Evolutionary conservation across 2,888 invertebrate species (phyloP).

Genomic region (Drosophila quinaria): DNA sequence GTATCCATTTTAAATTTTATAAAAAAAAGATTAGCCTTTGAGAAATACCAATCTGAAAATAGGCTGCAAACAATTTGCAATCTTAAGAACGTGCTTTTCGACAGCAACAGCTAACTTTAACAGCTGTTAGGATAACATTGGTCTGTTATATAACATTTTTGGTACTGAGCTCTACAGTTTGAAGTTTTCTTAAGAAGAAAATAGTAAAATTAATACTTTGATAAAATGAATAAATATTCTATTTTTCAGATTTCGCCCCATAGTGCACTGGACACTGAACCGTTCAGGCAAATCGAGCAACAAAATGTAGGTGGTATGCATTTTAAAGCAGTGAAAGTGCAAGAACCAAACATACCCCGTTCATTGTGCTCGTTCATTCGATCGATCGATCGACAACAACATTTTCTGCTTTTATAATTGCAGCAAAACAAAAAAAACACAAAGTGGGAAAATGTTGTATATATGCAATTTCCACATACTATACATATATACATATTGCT

Average conservation of each 20-base stretch:
- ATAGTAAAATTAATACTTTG: too few species aligned
- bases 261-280: conserved; percentile 63
- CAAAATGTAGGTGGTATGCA: conserved; percentile 79
- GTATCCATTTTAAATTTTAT: too few species aligned
- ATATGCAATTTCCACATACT: conserved; percentile 14
- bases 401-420: conserved; percentile 55
- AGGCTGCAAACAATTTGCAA: too few species aligned
- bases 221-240: too few species aligned
- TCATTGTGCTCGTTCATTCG: conserved; percentile 55
- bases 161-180: too few species aligned
- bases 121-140: too few species aligned
- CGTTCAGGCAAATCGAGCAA: conserved; percentile 64
- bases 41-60: too few species aligned
- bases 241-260: conserved; percentile 15
- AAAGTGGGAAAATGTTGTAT: conserved; percentile 7
- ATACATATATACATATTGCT: background rate
- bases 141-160: too few species aligned
- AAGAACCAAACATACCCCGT: conserved; percentile 61
- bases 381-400: conserved; percentile 22
- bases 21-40: too few species aligned
- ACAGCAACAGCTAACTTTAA: too few species aligned
- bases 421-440: conserved; percentile 21
- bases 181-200: too few species aligned
- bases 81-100: too few species aligned
- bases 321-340: conserved; percentile 79